Base-by-base conservation (phyloP, 2,797 vertebrate species). In the Valencia hispanica region DNA sequence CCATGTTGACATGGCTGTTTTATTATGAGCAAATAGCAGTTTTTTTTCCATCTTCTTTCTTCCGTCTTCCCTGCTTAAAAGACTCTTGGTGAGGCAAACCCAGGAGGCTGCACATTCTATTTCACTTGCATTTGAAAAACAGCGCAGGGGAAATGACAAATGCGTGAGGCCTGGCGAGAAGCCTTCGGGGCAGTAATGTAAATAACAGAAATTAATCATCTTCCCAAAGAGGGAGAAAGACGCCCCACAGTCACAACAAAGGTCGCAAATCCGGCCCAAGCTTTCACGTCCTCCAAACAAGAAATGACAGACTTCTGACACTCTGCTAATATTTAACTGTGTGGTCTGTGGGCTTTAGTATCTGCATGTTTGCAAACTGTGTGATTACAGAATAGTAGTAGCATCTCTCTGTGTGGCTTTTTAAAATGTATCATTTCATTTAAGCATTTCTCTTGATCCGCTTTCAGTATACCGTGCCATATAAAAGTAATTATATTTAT, bases 191-290 rank as follows among this genome's bases (percentile, higher is more conserved):
- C 91, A 87, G 86, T 86, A 93, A 94, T 93, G 93, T 92, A 94
- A 95, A 95, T 93, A 94, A 92, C 91, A 87, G 85, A 90, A 93
- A 94, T 94, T 91, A 94, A 94, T 94, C 93, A 94, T 93, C 91
- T 85, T 80, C 84, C 87, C 85, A 89, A 89, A 92, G 84, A 91
- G 89, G 84, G 83, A 88, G 84, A 81, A 89, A 89, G 76, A 73
- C 80, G 79, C 85, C 87, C 88, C 79, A 84, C 84, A 90, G 89
- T 91, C 91, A 88, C 90, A 89, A 89, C 88, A 94, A 92, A 93
- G 94, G 94, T 94, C 92, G 91, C 87, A 90, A 84, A 90, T 88
- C 50, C 39, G 55, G 73, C 79, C 89, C 47, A 53, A 30, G 48
- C 88, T 78, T 86, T 91, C 88, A 87, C 79, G 86, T 91, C 92